A percentile compares a stretch with the other conserved stretches of the same genome.
These are phyloP conservation scores for Zosterops borbonicus DNA, from an alignment of 2,113 vertebrate genomes.

Conservation along the genomic window DNA sequence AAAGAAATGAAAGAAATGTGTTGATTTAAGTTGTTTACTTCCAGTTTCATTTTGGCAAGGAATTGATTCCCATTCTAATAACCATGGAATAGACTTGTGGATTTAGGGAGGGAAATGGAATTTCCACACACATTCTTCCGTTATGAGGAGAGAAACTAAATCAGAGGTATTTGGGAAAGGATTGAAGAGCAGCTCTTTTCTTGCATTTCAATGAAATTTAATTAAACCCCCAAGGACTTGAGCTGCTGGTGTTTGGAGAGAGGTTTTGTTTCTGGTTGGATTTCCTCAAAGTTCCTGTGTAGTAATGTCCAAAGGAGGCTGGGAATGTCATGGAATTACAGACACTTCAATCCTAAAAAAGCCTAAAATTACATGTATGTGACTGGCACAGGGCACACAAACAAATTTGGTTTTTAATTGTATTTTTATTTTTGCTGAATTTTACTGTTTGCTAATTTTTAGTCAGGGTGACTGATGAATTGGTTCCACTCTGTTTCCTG, in stretches of 20 bases:
- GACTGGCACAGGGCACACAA: background rate
- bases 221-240: background rate
- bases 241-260: background rate
- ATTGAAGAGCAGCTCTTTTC: background rate
- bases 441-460: background rate
- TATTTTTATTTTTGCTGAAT: background rate
- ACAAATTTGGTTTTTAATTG: rapidly evolving
- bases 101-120: background rate
- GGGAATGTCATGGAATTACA: rapidly evolving
- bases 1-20: background rate
- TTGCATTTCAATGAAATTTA: background rate
- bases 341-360: background rate
- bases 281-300: background rate
- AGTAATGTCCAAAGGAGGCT: background rate
- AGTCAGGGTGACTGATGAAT: background rate
- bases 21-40: conserved; percentile 5
- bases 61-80: background rate
- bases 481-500: background rate
- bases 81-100: background rate
- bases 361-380: background rate
- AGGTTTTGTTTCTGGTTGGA: background rate
- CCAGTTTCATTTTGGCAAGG: background rate
- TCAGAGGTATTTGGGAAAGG: background rate
- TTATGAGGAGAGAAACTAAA: background rate
- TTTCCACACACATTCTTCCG: background rate